These are phyloP conservation scores for Phocoena sinus DNA, from an alignment of 2,113 vertebrate species.

Conservation along the genomic window DNA sequence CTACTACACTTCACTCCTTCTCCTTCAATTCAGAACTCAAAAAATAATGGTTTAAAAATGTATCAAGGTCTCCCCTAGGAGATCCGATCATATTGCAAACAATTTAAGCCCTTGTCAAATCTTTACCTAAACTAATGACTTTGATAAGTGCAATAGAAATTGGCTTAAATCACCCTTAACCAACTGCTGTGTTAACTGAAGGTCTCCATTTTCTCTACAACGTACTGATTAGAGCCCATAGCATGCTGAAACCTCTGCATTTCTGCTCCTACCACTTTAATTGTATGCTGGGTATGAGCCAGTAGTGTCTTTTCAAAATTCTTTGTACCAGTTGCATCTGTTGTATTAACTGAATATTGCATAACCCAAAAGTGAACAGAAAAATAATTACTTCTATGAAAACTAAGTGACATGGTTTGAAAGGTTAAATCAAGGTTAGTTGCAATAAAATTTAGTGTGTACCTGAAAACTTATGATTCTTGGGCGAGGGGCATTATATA, in stretches of 20 bases:
- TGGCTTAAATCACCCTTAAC: not conserved
- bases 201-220: not conserved
- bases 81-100: not conserved
- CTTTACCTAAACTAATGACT: not conserved
- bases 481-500: not conserved
- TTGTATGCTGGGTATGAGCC: not conserved
- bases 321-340: not conserved
- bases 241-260: not conserved
- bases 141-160: not conserved
- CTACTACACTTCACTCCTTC: not conserved
- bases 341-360: not conserved
- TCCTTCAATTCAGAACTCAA: not conserved
- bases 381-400: not conserved
- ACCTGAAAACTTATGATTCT: not conserved
- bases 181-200: not conserved
- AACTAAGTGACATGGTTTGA: not conserved
- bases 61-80: not conserved
- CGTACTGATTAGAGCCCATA: not conserved
- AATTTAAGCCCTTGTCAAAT: not conserved
- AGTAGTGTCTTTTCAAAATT: not conserved
- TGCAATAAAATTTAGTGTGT: not conserved
- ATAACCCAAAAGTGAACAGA: not conserved
- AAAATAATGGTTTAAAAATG: not conserved
- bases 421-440: not conserved
- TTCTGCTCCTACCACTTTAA: not conserved